Percentiles rank a stretch among this genome's conserved stretches.
Evolutionary conservation across 2,113 vertebrate species (phyloP).

Genomic region (Empidonax traillii): DNA sequence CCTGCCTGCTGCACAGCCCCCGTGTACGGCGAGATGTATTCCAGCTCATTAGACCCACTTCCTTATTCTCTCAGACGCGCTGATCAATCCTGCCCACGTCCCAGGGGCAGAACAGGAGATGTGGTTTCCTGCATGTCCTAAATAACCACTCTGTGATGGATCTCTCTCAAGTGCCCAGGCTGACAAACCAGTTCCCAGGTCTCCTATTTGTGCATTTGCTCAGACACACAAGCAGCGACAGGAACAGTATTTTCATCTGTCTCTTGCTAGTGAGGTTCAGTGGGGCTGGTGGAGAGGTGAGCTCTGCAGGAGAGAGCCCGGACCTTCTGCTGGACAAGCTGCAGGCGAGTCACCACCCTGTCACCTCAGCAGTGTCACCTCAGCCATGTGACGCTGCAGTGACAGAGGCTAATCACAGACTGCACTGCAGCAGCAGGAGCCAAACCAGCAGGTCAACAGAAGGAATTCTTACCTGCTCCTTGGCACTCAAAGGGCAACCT

Average conservation of each 20-base stretch:
- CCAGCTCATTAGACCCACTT: slow-evolving; percentile 55
- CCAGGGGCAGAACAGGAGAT: neutral
- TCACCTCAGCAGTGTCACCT: neutral
- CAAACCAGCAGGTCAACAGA: neutral
- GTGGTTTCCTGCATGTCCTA: neutral
- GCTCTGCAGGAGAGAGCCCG: neutral
- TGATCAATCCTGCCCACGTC: slow-evolving; percentile 33
- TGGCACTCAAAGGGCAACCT: neutral
- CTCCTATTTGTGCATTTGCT: neutral
- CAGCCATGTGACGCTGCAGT: neutral
- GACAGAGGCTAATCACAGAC: neutral
- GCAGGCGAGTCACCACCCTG: accelerated
- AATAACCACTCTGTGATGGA: neutral
- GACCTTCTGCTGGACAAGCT: neutral
- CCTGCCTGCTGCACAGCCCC: slow-evolving; percentile 1
- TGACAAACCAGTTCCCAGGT: neutral
- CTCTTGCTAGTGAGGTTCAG: neutral
- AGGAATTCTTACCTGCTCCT: neutral
- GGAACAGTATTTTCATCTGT: neutral
- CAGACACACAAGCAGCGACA: neutral
- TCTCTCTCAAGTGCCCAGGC: neutral
- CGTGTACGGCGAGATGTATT: neutral
- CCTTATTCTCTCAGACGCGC: slow-evolving; percentile 40
- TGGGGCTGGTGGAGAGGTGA: neutral
- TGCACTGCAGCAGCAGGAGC: neutral